Evolutionary conservation across 92 coral and sea anemone species (phyloP).

Genomic region (Actinostola sp.): DNA sequence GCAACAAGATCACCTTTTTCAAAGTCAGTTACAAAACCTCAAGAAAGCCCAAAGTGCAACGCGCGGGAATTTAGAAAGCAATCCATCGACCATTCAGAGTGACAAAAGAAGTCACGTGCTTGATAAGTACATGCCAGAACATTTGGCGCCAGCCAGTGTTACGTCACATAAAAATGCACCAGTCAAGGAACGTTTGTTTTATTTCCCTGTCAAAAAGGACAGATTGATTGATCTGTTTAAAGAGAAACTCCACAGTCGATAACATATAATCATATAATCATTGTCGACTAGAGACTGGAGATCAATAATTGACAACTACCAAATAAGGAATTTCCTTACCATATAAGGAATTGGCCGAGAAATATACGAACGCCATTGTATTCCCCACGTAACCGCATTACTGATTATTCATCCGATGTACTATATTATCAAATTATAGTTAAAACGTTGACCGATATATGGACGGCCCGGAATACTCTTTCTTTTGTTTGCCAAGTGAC

Average conservation of each 20-base stretch:
- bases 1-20: neutral
- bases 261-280: neutral
- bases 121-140: neutral
- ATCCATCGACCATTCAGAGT: neutral
- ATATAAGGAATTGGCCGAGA: no score
- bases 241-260: neutral
- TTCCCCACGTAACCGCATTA: no score
- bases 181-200: slow-evolving; percentile 56
- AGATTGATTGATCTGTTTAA: slow-evolving; percentile 54
- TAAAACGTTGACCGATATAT: no score
- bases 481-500: no score
- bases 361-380: no score
- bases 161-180: neutral
- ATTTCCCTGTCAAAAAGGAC: slow-evolving; percentile 75
- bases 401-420: no score
- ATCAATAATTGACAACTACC: no score
- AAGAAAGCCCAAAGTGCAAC: neutral
- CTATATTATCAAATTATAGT: no score
- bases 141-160: neutral
- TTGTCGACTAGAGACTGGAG: no score
- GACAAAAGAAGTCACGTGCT: neutral
- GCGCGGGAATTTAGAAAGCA: neutral
- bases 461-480: no score
- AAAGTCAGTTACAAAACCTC: neutral
- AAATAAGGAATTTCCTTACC: no score